Conservation (phyloP, 2,797 vertebrate genomes). For the Halcyon smyrnensis region DNA sequence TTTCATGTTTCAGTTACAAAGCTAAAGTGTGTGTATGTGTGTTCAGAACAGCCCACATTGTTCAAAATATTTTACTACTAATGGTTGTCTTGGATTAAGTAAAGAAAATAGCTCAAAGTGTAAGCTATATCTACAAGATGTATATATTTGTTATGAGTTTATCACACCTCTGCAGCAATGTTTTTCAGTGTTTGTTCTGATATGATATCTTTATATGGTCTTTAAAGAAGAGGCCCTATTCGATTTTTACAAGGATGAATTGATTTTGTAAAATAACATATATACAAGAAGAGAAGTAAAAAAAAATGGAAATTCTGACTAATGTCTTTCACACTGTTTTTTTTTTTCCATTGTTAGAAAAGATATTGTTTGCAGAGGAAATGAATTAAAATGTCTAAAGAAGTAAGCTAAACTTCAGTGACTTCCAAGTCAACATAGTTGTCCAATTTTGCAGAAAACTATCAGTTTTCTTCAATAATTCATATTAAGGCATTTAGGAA, state of each 20-base stretch:
- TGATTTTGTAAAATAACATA: not conserved
- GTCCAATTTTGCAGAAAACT: not conserved
- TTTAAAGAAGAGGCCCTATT: not conserved
- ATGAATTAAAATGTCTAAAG: not conserved
- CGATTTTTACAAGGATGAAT: not conserved
- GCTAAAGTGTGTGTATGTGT: not conserved
- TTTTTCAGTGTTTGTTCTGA: not conserved
- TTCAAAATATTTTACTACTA: not conserved
- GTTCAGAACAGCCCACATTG: not conserved
- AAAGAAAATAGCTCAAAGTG: not conserved
- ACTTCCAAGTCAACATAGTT: not conserved
- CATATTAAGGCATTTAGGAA: not conserved
- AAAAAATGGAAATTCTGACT: not conserved
- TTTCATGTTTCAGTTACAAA: not conserved
- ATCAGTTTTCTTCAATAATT: not conserved
- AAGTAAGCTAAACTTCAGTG: not conserved
- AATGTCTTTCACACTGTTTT: not conserved
- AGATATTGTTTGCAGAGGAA: not conserved
- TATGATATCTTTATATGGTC: not conserved
- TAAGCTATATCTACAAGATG: not conserved
- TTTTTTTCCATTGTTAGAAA: not conserved
- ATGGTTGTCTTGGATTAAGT: not conserved
- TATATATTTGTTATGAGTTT: not conserved
- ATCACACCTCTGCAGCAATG: not conserved
- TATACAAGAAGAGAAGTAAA: not conserved